Evolutionary conservation across 2,113 vertebrate species (phyloP).

Genomic region (Colius striatus): DNA sequence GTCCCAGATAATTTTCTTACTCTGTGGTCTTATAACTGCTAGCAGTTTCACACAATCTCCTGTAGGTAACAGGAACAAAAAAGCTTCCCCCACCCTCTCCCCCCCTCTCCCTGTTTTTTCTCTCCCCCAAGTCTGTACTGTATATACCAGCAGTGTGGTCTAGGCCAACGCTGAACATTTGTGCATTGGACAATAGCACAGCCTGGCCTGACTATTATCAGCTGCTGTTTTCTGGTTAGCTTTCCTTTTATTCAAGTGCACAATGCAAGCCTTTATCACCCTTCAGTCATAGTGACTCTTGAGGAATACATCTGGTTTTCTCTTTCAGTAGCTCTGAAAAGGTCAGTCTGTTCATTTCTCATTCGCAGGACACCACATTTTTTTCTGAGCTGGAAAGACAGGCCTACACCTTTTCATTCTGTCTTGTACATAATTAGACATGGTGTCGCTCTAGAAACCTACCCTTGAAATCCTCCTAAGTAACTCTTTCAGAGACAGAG

Average conservation of each 20-base stretch:
- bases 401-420: slow-evolving; percentile 82
- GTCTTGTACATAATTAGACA: slow-evolving; percentile 80
- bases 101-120: background rate
- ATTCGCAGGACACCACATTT: slow-evolving; percentile 79
- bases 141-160: slow-evolving; percentile 82
- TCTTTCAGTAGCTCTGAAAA: slow-evolving; percentile 86
- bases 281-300: slow-evolving; percentile 87
- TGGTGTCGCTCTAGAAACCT: slow-evolving; percentile 78
- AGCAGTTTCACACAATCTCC: slow-evolving; percentile 68
- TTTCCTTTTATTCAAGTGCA: slow-evolving; percentile 83
- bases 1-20: slow-evolving; percentile 41
- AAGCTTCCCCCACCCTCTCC: background rate
- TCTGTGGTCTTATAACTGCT: slow-evolving; percentile 68
- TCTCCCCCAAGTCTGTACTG: slow-evolving; percentile 55
- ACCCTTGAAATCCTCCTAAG: slow-evolving; percentile 70
- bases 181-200: slow-evolving; percentile 83
- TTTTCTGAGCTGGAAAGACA: slow-evolving; percentile 81
- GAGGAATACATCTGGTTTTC: slow-evolving; percentile 88
- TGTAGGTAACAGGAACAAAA: slow-evolving; percentile 72
- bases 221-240: slow-evolving; percentile 87
- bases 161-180: slow-evolving; percentile 84
- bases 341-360: slow-evolving; percentile 87
- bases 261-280: slow-evolving; percentile 83
- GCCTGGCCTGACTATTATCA: slow-evolving; percentile 85
- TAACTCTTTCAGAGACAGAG: slow-evolving; percentile 64